phyloP scores from a whole-genome alignment of 1,140 invertebrate genomes.

The Pseudomyrmex gracilis region DNA sequence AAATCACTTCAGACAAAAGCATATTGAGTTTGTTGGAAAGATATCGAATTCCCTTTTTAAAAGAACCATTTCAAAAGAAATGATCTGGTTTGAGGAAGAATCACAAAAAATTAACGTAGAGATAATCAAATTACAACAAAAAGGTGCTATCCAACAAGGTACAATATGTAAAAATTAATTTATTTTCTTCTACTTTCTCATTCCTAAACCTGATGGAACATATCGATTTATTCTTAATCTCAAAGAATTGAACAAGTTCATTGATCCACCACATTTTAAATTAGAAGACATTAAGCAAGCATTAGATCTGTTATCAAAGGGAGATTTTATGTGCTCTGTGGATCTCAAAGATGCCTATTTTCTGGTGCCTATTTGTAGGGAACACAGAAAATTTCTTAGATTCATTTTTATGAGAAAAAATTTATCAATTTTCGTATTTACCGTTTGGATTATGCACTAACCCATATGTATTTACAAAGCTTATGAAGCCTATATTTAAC shows the following conservation, averaged over 20 bases:
- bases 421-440: constrained; percentile 15
- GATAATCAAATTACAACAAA: neutral
- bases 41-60: neutral
- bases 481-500: constrained; percentile 6
- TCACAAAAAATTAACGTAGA: neutral
- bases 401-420: constrained; percentile 40
- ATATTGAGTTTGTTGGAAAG: neutral
- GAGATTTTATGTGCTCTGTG: no score
- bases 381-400: neutral
- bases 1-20: neutral
- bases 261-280: neutral
- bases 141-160: neutral
- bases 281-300: neutral
- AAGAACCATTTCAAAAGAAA: neutral
- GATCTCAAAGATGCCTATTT: no score
- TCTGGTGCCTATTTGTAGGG: no score
- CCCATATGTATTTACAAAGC: constrained; percentile 12
- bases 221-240: neutral
- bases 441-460: neutral
- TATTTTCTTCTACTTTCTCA: neutral
- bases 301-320: no score
- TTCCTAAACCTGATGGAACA: neutral
- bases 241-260: neutral
- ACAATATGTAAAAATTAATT: neutral
- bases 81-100: neutral